Base-by-base conservation (phyloP, 2,888 invertebrate genomes). In the Parthenolecanium corni region DNA sequence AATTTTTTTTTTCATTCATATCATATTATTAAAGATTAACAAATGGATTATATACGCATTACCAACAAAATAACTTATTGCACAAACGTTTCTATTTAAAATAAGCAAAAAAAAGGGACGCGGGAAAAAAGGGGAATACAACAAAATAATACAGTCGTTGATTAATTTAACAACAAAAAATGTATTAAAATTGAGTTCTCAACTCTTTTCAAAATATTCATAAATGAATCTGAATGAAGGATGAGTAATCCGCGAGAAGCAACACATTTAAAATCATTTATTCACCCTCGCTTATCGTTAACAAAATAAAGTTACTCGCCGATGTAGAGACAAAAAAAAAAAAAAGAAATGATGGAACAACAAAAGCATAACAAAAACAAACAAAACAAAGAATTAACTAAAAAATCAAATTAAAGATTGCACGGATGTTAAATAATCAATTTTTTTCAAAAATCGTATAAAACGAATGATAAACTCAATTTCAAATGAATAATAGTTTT, bases 301-400 rank as follows among this genome's bases (percentile, higher is more conserved):
- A n/a, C 38, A 38, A 54, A 38, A 40, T 52, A 36, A 40, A 40
- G 42, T 42, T 23, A 24, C 54, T 40, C 31, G 31, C 9, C 31
- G 31, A 9, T 31, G 9, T 53, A 31, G 25, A 51, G 20, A 20
- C n/a, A 18, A 49, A 21, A 24, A 14, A 31, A 38, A 38, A 38
- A 38, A 52, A 42, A n/a, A 23, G 40, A 54, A 54, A 38, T 40
- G 54, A 38, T 54, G 16, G 42, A 42, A 40, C 52, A 54, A 42
- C 40, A 54, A 54, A 54, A 54, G 11, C 21, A 54, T 40, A 31
- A 20, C 20, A 52, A 53, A 52, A 54, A 54, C 38, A 54, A 54
- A 36, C 42, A 40, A 54, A 54, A 52, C n/a, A 21, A 42, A 38
- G 54, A 38, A 23, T 38, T 38, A 40, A 54, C 42, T 54, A 54